Evolutionary conservation across 2,797 vertebrate genomes (phyloP), one percentile per base, ranked within the genome.

Genomic region (Amblyopsis hoosieri): DNA sequence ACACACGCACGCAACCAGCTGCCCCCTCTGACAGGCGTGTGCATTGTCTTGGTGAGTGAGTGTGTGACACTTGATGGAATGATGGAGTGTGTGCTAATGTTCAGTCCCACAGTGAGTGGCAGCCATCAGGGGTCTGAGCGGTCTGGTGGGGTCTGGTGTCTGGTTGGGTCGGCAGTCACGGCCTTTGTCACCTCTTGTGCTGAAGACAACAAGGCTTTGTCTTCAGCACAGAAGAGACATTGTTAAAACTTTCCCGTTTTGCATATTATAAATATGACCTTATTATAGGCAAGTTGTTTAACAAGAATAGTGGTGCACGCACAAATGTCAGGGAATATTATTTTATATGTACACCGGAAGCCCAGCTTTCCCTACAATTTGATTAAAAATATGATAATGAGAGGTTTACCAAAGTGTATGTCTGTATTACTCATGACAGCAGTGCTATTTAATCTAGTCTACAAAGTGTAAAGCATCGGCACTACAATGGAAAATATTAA

Each of bases 41-140:
- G 54, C 62, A 57, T 71, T 84, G 83, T 87, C 81, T 86, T 81
- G 81, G 68, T 65, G 33, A 17, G 61, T 67, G 33, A 17, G 61
- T 67, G 17, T 65, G 74, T 84, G 87, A 86, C 82, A 89, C 76
- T 80, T 85, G 83, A 88, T 84, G 75, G 83, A 89, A 84, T 82
- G 86, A 85, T 75, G 84, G 66, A 82, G 71, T 55, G 45, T 76
- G 84, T 83, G 88, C 84, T 81, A 79, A 88, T 88, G 81, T 82
- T 82, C 64, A 80, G 68, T 84, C 83, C 83, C 86, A 72, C 70
- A 72, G 71, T 84, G 85, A 82, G 67, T 71, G 74, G 63, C 80
- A 23, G 23, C 23, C 73, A 77, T 77, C 72, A 66, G 77, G 62
- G 54, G 52, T 66, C 66, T 62, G 48, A 67, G 23, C 3, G 23